Percentiles rank a stretch among this genome's conserved stretches.
These are phyloP conservation scores for Pelvicachromis taeniatus DNA, from an alignment of 2,113 vertebrate species.

Conservation along the genomic window DNA sequence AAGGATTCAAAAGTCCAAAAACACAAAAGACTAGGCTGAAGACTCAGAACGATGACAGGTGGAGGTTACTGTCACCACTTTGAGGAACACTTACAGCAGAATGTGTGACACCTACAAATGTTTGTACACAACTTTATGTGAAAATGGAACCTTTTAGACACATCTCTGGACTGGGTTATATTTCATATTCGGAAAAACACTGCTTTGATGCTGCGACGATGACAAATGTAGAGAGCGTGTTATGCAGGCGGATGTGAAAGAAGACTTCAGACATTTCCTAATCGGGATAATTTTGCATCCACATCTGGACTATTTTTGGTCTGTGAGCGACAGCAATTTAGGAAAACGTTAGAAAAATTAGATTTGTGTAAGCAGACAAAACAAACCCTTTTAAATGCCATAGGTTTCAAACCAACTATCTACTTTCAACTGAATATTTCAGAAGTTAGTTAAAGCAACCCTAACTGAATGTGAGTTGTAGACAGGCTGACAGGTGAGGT, in stretches of 20 bases:
- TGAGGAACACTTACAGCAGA: background rate
- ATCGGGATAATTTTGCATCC: background rate
- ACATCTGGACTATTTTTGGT: background rate
- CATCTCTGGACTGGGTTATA: background rate
- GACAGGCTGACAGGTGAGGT: background rate
- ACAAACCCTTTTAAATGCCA: background rate
- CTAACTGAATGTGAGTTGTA: background rate
- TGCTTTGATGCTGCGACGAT: background rate
- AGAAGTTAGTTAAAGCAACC: background rate
- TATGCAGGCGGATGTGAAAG: background rate
- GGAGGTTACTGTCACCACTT: background rate
- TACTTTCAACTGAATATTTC: background rate
- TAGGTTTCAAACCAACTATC: background rate
- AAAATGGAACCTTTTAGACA: background rate
- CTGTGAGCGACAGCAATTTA: background rate
- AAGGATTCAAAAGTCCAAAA: too few species aligned
- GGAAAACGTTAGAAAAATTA: background rate
- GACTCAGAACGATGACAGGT: too few species aligned
- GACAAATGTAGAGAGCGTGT: background rate
- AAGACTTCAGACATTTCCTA: background rate
- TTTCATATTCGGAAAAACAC: background rate
- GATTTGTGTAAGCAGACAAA: background rate
- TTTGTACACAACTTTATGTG: background rate
- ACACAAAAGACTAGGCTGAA: too few species aligned
- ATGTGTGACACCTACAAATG: background rate